A percentile compares a stretch with the other conserved stretches of the same genome.
Evolutionary conservation across 1,140 invertebrate genomes (phyloP).

Genomic region (Halictus rubicundus): DNA sequence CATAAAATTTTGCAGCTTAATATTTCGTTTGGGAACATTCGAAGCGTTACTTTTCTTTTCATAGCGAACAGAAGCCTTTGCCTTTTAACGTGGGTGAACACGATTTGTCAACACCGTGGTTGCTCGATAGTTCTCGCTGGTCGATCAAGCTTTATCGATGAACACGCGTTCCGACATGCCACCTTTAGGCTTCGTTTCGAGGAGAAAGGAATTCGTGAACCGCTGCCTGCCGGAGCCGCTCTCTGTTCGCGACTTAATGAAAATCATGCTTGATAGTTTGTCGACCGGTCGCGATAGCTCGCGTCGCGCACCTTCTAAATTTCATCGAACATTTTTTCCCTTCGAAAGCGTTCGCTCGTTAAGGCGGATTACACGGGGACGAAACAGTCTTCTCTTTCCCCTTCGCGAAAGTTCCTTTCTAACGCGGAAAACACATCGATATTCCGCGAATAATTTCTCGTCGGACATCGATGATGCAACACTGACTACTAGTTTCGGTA

Average conservation of each 20-base stretch:
- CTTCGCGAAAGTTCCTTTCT: neutral
- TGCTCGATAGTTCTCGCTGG: neutral
- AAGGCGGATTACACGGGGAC: neutral
- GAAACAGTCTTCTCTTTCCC: neutral
- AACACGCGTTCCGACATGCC: neutral
- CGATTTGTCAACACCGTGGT: neutral
- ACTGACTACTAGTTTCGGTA: too few relatives aligned
- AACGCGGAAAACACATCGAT: neutral
- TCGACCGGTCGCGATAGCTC: neutral
- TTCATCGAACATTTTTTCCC: neutral
- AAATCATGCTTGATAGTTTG: neutral
- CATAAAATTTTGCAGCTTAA: too few relatives aligned
- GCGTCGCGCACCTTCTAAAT: neutral
- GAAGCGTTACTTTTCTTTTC: too few relatives aligned
- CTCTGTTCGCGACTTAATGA: slow-evolving; percentile 39
- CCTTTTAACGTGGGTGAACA: too few relatives aligned
- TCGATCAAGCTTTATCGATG: neutral
- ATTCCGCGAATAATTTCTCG: neutral
- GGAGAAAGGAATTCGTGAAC: slow-evolving; percentile 37
- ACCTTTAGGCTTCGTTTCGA: slow-evolving; percentile 7
- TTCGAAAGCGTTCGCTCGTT: neutral
- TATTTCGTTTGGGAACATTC: too few relatives aligned
- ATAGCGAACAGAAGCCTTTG: too few relatives aligned
- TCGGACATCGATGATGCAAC: too few relatives aligned
- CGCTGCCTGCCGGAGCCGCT: slow-evolving; percentile 29